A percentile compares a stretch with the other conserved stretches of the same genome.
Evolutionary conservation across 2,797 vertebrate species (phyloP).

Genomic region (Danio aesculapii): DNA sequence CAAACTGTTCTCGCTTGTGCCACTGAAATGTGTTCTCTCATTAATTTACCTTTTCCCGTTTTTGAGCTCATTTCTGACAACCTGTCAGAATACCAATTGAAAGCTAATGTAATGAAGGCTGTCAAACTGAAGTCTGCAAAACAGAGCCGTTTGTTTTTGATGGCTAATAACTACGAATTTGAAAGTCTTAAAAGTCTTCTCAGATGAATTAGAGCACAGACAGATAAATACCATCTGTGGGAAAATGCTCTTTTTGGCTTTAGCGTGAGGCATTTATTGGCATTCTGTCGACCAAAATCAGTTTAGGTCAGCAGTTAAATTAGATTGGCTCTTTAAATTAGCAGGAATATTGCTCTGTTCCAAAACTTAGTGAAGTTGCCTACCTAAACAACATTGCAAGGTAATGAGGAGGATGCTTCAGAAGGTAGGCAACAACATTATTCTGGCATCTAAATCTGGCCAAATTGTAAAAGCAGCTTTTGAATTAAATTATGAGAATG

Average conservation of each 20-base stretch:
- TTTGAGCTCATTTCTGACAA: background rate
- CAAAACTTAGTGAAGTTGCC: background rate
- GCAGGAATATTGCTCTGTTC: background rate
- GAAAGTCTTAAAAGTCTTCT: slow-evolving; percentile 10
- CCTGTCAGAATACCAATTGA: slow-evolving; percentile 15
- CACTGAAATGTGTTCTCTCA: slow-evolving; percentile 9
- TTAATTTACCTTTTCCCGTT: background rate
- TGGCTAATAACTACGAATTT: slow-evolving; percentile 19
- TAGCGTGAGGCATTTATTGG: slow-evolving; percentile 18
- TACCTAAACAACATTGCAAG: slow-evolving; percentile 8
- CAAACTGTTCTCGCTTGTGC: background rate
- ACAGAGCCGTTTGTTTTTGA: slow-evolving; percentile 16
- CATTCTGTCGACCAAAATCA: slow-evolving; percentile 23
- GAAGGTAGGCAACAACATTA: background rate
- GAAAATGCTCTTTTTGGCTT: slow-evolving; percentile 32
- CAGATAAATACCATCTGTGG: slow-evolving; percentile 32
- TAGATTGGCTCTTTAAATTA: slow-evolving; percentile 26
- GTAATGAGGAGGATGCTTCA: background rate
- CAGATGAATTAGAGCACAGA: background rate
- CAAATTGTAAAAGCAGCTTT: background rate
- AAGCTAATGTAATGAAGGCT: slow-evolving; percentile 16
- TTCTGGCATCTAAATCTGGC: background rate
- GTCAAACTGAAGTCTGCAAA: slow-evolving; percentile 25
- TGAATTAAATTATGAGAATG: background rate
- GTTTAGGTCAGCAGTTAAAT: slow-evolving; percentile 24